Evolutionary conservation across 30 jellyfish, hydroid and myxozoan species (phyloP).

Genomic region (Hydra vulgaris): DNA sequence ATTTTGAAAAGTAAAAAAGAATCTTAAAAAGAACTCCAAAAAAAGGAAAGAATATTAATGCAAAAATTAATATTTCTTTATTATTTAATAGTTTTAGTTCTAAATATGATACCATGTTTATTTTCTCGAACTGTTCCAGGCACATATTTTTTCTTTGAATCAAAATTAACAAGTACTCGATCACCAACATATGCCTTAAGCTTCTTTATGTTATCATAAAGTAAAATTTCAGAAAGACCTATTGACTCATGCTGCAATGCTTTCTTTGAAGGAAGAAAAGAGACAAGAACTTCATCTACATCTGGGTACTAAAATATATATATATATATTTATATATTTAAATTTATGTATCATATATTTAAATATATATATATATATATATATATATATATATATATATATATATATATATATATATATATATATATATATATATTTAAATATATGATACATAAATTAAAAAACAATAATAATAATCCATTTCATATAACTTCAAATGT

Average conservation of each 20-base stretch:
- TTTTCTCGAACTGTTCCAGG: constrained; percentile 39
- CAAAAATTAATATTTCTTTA: neutral
- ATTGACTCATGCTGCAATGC: neutral
- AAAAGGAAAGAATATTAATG: too few species aligned
- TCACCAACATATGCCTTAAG: constrained; percentile 57
- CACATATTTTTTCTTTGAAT: constrained; percentile 30
- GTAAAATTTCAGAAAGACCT: constrained; percentile 23
- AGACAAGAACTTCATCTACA: neutral
- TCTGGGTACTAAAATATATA: neutral
- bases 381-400: too few species aligned
- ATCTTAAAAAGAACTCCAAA: too few species aligned
- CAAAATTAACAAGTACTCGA: constrained; percentile 51
- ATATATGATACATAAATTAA: too few species aligned
- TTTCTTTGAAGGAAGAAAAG: constrained; percentile 8
- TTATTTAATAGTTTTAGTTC: neutral
- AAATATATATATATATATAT: too few species aligned
- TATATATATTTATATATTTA: too few species aligned
- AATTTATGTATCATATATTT: neutral
- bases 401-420: too few species aligned
- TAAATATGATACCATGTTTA: neutral
- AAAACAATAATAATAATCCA: too few species aligned
- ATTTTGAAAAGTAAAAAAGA: neutral
- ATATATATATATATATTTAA: too few species aligned
- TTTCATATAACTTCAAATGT: too few species aligned
- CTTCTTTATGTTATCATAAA: constrained; percentile 48